Evolutionary conservation across 2,888 invertebrate genomes (phyloP).

Genomic region (Mechanitis mazaeus): DNA sequence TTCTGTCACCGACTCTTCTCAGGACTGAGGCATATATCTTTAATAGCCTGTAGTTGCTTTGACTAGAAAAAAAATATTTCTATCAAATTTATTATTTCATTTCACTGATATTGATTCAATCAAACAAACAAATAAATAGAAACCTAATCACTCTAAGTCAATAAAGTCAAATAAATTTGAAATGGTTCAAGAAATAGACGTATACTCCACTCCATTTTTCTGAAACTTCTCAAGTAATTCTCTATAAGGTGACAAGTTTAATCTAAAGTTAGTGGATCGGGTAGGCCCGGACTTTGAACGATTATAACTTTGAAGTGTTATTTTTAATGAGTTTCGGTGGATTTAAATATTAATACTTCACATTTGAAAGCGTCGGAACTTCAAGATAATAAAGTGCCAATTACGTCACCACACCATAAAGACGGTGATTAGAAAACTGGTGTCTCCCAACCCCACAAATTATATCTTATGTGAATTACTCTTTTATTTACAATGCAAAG

Average conservation of each 20-base stretch:
- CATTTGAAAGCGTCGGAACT: slow-evolving; percentile 34
- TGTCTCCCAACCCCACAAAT: neutral
- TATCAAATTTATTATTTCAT: too few relatives aligned
- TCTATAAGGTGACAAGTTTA: slow-evolving; percentile 61
- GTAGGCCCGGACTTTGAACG: slow-evolving; percentile 52
- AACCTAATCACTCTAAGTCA: neutral
- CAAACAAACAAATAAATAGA: neutral
- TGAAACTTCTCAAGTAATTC: slow-evolving; percentile 34
- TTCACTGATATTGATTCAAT: too few relatives aligned
- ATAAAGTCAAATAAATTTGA: neutral
- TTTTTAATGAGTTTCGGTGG: slow-evolving; percentile 68
- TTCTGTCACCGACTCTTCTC: too few relatives aligned
- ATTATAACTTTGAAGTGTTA: slow-evolving; percentile 68
- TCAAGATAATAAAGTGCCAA: slow-evolving; percentile 26
- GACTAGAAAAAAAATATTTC: too few relatives aligned
- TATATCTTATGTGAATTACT: neutral
- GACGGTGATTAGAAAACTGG: slow-evolving; percentile 5
- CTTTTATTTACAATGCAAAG: neutral
- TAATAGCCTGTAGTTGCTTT: too few relatives aligned
- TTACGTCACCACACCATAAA: slow-evolving; percentile 25
- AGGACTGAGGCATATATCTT: too few relatives aligned
- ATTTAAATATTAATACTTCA: slow-evolving; percentile 57
- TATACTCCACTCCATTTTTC: slow-evolving; percentile 29
- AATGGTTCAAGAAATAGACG: neutral
- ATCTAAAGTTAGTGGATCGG: slow-evolving; percentile 63